Conservation (phyloP, 2,888 invertebrate species). For the Heliconius ismenius region DNA sequence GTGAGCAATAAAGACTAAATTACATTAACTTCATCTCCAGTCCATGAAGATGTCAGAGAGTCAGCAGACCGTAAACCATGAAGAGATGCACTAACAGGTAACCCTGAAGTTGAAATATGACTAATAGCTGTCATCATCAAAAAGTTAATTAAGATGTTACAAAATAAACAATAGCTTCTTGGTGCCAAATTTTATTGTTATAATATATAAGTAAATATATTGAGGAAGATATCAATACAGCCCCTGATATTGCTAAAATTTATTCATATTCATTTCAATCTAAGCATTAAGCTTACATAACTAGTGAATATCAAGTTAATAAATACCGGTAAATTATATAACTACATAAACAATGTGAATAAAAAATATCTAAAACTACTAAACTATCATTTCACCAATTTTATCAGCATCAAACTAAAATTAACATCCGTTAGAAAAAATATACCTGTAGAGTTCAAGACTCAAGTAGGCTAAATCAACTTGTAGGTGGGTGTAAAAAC, state of each 20-base stretch:
- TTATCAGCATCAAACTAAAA: background rate
- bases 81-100: slow-evolving; percentile 50
- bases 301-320: background rate
- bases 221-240: background rate
- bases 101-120: slow-evolving; percentile 33
- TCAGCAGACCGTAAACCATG: slow-evolving; percentile 77
- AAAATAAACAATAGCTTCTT: background rate
- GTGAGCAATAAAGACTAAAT: slow-evolving; percentile 50
- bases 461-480: slow-evolving; percentile 27
- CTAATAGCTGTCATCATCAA: slow-evolving; percentile 3
- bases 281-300: background rate
- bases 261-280: background rate
- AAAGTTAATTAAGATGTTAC: background rate
- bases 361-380: background rate
- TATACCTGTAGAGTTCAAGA: background rate
- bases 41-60: slow-evolving; percentile 64
- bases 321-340: background rate
- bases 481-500: slow-evolving; percentile 27
- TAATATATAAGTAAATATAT: background rate
- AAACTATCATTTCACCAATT: background rate
- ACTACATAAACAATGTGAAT: background rate
- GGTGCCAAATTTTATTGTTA: background rate
- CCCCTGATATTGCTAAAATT: background rate
- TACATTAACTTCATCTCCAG: slow-evolving; percentile 48
- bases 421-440: background rate